Evolutionary conservation across 2,888 invertebrate species (phyloP), one percentile per base, ranked within the genome.

Genomic region (Agriopis leucophaearia): DNA sequence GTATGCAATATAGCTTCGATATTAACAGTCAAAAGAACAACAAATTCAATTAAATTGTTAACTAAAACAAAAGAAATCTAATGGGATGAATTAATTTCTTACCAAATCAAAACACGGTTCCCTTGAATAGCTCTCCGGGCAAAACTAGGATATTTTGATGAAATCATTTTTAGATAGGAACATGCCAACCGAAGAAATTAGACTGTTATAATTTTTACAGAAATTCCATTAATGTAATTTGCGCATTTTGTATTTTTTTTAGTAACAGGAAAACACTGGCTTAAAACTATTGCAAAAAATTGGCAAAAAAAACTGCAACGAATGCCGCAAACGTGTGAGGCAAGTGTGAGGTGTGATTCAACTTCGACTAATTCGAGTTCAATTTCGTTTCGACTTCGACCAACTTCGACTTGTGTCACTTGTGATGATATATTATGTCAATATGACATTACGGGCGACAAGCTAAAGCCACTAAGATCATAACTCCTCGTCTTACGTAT

Each of bases 71-170:
- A 10, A 13, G 18, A 55, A 27, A 55, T 18, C 15, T 27, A 42
- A n/a, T n/a, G 2, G 6, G 12, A 12, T 18, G n/a, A 27, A 27
- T 27, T 27, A 27, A 44, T 10, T 57, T 55, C 69, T 73, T 82
- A 89, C 89, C 84, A 78, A 62, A 78, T 72, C 72, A 83, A 66
- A 68, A 74, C 76, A 74, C 76, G 76, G 61, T 80, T 86, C 54
- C 72, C 71, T 69, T 78, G 78, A 61, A 85, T 61, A 64, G 81
- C 64, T 75, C 76, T 81, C 59, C 74, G 71, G 63, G 75, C 73
- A 58, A 79, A 65, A 36, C 10, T 50, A 51, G 10, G 66, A 73
- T 75, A 80, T 80, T 82, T 87, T 65, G 78, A 71, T 66, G 86
- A 71, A 79, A 82, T 80, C 90, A 90, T 90, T 78, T 83, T 70